Conservation (phyloP, 2,113 vertebrate genomes). For the Sterna hirundo region DNA sequence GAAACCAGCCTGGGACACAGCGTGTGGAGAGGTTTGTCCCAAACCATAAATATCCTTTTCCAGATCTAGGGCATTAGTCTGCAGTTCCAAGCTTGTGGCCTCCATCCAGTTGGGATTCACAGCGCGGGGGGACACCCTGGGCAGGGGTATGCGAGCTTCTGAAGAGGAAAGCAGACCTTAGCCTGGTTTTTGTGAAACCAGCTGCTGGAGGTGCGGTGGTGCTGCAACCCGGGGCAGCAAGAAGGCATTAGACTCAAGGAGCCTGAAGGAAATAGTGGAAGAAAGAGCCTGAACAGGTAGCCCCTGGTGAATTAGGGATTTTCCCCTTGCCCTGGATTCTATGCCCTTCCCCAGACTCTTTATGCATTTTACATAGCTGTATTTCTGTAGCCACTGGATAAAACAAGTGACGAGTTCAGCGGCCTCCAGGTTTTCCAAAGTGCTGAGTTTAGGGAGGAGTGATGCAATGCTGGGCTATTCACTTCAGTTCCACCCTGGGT, state of each 20-base stretch:
- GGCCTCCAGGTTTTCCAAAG: background rate
- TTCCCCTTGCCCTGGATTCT: background rate
- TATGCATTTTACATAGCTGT: background rate
- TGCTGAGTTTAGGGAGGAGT: background rate
- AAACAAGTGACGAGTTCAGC: fast-evolving
- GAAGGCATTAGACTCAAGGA: background rate
- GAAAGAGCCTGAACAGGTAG: background rate
- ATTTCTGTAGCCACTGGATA: background rate
- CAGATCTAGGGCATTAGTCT: background rate
- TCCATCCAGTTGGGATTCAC: background rate
- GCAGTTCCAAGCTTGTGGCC: background rate
- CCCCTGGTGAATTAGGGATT: background rate
- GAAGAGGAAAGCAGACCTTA: background rate
- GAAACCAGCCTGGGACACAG: background rate
- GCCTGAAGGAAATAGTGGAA: background rate
- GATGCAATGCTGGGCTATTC: background rate
- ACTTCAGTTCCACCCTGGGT: background rate
- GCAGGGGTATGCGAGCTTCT: fast-evolving
- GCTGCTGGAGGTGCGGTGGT: background rate
- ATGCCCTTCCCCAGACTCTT: background rate
- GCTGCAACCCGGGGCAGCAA: background rate
- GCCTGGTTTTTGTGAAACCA: background rate
- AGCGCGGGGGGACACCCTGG: background rate
- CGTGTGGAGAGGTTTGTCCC: background rate
- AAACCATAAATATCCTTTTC: background rate